Conservation (phyloP, 2,888 invertebrate species). For the Lycaena phlaeas region DNA sequence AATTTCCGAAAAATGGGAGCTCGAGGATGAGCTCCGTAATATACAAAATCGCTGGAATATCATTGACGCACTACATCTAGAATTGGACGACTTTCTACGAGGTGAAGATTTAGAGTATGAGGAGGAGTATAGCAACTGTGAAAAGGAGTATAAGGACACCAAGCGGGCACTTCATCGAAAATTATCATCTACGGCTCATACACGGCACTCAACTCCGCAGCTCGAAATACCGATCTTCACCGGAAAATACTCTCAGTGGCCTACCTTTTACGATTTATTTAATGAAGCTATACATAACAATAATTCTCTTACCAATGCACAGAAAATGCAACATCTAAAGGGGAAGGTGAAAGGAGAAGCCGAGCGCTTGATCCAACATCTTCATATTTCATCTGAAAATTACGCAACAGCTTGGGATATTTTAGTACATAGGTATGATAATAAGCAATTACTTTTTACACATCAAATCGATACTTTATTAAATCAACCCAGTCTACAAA, state of each 20-base stretch:
- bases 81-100: neutral
- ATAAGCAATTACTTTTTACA: slow-evolving; percentile 16
- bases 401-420: slow-evolving; percentile 16
- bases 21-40: slow-evolving; percentile 1
- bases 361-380: slow-evolving; percentile 15
- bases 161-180: slow-evolving; percentile 7
- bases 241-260: slow-evolving; percentile 17
- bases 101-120: slow-evolving; percentile 2
- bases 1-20: neutral
- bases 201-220: slow-evolving; percentile 11
- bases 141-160: too few relatives aligned
- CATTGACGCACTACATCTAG: slow-evolving; percentile 1
- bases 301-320: slow-evolving; percentile 12
- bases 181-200: slow-evolving; percentile 5
- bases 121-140: neutral
- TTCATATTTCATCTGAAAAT: slow-evolving; percentile 11
- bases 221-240: slow-evolving; percentile 16
- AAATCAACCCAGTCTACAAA: too few relatives aligned
- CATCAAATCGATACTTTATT: too few relatives aligned
- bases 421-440: slow-evolving; percentile 17
- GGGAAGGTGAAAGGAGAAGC: slow-evolving; percentile 13
- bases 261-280: slow-evolving; percentile 18
- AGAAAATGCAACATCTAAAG: slow-evolving; percentile 10
- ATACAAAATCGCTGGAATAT: neutral
- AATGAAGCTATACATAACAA: slow-evolving; percentile 17